Evolutionary conservation across 1,140 invertebrate species (phyloP), one percentile per base, ranked within the genome.

Genomic region (Drosophila guanche): DNA sequence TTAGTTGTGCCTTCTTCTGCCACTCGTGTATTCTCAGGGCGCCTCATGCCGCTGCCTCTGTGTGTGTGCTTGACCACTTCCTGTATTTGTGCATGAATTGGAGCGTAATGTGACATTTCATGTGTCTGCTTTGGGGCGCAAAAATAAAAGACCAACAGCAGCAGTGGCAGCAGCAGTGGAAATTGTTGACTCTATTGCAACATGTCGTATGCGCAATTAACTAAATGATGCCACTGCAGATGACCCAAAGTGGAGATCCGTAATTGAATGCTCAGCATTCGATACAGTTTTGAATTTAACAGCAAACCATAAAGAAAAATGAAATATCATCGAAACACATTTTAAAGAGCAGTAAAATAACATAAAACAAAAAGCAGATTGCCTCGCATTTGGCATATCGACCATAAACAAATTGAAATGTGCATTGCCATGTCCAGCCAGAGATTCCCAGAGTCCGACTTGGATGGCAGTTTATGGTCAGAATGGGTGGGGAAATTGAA

Each of bases 91-190:
- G 62, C 40, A 74, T 71, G 76, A 89, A 85, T 62, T 89, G 79
- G 79, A 89, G 79, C 84, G 79, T 77, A 85, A 89, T 84, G 73
- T 74, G 77, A 86, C 81, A 88, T 88, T 88, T 78, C 58, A 71
- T 85, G 70, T 79, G 10, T 37, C 33, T 37, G 33, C 33, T 37
- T 37, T 37, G 65, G 42, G 62, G 48, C 74, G 62, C 51, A 58
- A 56, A 40, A 57, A 67, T 45, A 67, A 60, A 75, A 50, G 20
- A 10, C 51, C 57, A 55, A 22, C 20, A 29, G 3, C 25, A 12
- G 4, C 12, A 6, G 12, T 3, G n/a, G 12, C 14, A 29, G 2
- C 25, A 16, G 63, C n/a, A 22, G 46, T 61, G 40, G 43, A 43
- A 46, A 33, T 16, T 43, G 20, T 22, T 40, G 25, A 43, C 71